These are phyloP conservation scores for Pseudochirops cupreus DNA, from an alignment of 2,797 vertebrate species.

Conservation along the genomic window DNA sequence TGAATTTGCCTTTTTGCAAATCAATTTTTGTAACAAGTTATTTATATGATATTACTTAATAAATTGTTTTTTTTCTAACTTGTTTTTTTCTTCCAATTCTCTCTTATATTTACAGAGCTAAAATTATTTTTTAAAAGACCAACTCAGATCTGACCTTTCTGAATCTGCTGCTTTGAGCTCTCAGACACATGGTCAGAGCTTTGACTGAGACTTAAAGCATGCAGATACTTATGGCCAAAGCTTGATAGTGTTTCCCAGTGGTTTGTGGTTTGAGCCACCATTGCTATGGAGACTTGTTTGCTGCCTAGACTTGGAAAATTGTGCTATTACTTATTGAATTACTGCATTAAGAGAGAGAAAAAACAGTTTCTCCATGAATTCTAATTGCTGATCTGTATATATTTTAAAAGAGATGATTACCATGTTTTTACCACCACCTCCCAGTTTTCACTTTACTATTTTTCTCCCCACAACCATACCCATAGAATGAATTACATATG, in stretches of 20 bases:
- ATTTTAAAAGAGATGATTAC: conserved; percentile 1
- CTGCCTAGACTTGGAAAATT: conserved; percentile 42
- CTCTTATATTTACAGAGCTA: conserved; percentile 66
- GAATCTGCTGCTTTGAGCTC: conserved; percentile 58
- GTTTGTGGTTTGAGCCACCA: background rate
- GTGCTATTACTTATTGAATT: conserved; percentile 58
- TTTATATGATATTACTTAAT: conserved; percentile 97
- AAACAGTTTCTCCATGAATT: conserved; percentile 58
- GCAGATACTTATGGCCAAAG: conserved; percentile 36
- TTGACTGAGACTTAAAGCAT: conserved; percentile 21
- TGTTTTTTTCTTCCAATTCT: conserved; percentile 77
- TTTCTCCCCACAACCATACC: background rate
- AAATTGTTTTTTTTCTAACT: conserved; percentile 87
- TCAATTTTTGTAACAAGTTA: conserved; percentile 98
- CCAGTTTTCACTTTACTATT: conserved; percentile 54
- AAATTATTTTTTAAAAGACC: conserved; percentile 48
- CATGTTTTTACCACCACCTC: conserved; percentile 52
- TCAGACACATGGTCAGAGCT: conserved; percentile 32
- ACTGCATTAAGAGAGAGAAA: conserved; percentile 50
- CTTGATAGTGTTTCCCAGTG: conserved; percentile 45
- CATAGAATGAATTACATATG: conserved; percentile 48
- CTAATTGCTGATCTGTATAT: conserved; percentile 52
- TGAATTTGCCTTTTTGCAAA: conserved; percentile 95
- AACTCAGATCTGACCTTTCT: conserved; percentile 56
- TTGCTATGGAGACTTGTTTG: conserved; percentile 1